Conservation (phyloP, 2,113 vertebrate species). For the Pseudonaja textilis region DNA sequence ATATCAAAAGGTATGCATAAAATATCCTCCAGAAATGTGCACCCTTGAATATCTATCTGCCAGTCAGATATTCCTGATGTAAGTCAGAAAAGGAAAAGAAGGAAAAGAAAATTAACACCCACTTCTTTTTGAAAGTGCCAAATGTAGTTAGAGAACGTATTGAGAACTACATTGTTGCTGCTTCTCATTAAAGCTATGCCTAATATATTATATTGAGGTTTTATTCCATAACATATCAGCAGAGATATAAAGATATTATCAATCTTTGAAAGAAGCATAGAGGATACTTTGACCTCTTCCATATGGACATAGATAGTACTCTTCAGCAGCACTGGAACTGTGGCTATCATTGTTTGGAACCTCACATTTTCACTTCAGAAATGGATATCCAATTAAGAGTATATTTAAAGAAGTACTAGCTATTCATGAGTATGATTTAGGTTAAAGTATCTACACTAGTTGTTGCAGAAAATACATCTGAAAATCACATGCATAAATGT, state of each 20-base stretch:
- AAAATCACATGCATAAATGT: slow-evolving; percentile 72
- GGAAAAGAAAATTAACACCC: not conserved
- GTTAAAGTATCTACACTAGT: slow-evolving; percentile 51
- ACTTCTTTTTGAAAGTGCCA: not conserved
- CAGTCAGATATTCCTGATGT: not conserved
- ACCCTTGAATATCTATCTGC: not conserved
- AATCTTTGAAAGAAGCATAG: not conserved
- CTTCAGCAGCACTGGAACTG: not conserved
- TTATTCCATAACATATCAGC: not conserved
- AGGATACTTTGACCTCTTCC: not conserved
- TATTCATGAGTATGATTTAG: slow-evolving; percentile 61
- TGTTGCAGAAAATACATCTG: slow-evolving; percentile 68
- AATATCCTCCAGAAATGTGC: not conserved
- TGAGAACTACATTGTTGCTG: not conserved
- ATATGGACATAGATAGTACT: not conserved
- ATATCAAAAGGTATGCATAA: not conserved
- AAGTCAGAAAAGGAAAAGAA: not conserved
- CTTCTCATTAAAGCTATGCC: not conserved
- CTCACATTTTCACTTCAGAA: slow-evolving; percentile 32
- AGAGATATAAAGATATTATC: not conserved
- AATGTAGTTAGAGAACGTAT: not conserved
- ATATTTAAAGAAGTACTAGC: slow-evolving; percentile 58
- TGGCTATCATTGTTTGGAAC: not conserved
- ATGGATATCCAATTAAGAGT: slow-evolving; percentile 57
- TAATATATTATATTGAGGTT: not conserved